Percentiles rank a stretch among this genome's conserved stretches.
Conservation (phyloP, 2,797 vertebrate species). For the Aselliscus stoliczkanus region DNA sequence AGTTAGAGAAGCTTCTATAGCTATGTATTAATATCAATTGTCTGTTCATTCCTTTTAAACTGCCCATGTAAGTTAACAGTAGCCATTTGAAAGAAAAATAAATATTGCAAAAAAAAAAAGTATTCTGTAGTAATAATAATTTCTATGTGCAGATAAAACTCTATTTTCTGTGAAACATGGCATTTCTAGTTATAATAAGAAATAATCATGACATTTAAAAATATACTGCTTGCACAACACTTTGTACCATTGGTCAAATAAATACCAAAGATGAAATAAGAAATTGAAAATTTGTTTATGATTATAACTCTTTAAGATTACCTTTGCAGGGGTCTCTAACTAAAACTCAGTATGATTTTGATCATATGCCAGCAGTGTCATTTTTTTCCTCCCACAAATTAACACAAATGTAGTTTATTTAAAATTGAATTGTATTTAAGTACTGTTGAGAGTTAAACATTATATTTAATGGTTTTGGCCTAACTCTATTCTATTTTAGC, state of each 20-base stretch:
- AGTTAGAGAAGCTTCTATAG: not conserved
- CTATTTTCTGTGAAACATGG: not conserved
- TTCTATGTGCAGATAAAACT: not conserved
- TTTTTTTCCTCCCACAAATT: not conserved
- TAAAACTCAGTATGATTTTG: slow-evolving; percentile 33
- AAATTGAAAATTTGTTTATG: not conserved
- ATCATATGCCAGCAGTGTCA: not conserved
- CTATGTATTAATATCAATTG: not conserved
- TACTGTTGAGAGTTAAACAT: not conserved
- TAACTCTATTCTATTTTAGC: not conserved
- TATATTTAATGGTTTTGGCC: slow-evolving; percentile 20
- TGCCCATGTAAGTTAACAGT: not conserved
- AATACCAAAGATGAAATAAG: not conserved
- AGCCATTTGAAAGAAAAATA: not conserved
- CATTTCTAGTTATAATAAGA: not conserved
- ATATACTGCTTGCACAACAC: not conserved
- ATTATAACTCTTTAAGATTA: not conserved
- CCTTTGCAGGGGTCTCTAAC: not conserved
- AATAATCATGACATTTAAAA: not conserved
- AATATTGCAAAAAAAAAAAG: not conserved
- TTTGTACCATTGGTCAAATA: not conserved
- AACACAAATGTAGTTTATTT: not conserved
- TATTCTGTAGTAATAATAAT: not conserved
- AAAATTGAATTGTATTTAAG: slow-evolving; percentile 13
- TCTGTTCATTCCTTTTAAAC: not conserved